Evolutionary conservation across 2,888 invertebrate genomes (phyloP).

Genomic region (Anoncus sp.): DNA sequence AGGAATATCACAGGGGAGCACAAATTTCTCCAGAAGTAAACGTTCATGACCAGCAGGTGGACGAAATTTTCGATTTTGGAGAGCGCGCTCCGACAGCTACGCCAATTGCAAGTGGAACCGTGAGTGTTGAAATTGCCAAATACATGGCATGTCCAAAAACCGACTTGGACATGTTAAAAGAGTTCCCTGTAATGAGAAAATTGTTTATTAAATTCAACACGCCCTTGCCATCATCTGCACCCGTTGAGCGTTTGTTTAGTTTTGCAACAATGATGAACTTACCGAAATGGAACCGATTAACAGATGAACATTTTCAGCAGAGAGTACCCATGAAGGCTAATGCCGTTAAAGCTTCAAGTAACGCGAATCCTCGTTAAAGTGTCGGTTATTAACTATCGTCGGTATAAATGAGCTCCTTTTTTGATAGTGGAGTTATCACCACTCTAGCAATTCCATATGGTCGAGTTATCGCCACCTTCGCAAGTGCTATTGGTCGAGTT

Average conservation of each 20-base stretch:
- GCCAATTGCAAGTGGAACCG: background rate
- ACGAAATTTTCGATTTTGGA: background rate
- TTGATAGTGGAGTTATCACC: too few species aligned
- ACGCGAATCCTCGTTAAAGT: too few species aligned
- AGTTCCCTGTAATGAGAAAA: conserved; percentile 5
- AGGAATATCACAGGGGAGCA: background rate
- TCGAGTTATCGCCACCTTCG: too few species aligned
- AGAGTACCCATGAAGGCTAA: too few species aligned
- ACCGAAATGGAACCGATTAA: conserved; percentile 1
- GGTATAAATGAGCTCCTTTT: too few species aligned
- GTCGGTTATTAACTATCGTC: too few species aligned
- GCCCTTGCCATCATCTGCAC: conserved; percentile 9
- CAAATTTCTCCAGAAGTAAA: background rate
- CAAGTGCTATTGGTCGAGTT: too few species aligned
- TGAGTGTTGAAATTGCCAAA: conserved; percentile 4
- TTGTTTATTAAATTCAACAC: background rate
- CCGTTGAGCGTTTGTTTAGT: background rate
- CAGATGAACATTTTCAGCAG: conserved; percentile 3
- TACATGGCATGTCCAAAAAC: conserved; percentile 8
- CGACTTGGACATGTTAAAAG: conserved; percentile 15
- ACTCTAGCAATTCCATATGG: too few species aligned
- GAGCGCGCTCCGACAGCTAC: too few species aligned
- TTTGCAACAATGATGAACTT: background rate
- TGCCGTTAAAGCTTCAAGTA: too few species aligned
- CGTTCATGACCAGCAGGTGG: too few species aligned